Percentiles rank a stretch among this genome's conserved stretches.
Conservation (phyloP, 2,888 invertebrate genomes). For the Phaonia tiefii region DNA sequence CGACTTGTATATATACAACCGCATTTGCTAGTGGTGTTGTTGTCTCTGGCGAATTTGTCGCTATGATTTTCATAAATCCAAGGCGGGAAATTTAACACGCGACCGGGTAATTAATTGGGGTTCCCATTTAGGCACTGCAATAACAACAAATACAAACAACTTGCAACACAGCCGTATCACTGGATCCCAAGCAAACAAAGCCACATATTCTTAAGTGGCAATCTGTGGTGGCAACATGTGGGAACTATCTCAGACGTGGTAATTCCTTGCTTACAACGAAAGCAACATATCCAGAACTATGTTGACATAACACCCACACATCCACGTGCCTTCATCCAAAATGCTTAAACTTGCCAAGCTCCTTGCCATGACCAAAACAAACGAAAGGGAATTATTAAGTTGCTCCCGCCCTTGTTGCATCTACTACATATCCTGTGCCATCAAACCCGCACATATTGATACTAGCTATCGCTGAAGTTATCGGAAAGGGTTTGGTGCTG, state of each 20-base stretch:
- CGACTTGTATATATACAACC: no score
- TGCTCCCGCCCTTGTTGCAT: not conserved
- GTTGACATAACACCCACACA: conserved; percentile 16
- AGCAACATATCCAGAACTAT: not conserved
- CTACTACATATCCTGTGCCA: not conserved
- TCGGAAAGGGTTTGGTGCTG: no score
- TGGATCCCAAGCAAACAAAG: no score
- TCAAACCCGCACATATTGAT: not conserved
- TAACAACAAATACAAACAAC: not conserved
- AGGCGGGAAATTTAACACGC: conserved; percentile 76
- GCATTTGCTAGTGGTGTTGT: no score
- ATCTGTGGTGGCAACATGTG: conserved; percentile 33
- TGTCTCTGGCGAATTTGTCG: conserved; percentile 56
- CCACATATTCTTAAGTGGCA: no score
- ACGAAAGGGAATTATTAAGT: not conserved
- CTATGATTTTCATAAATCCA: conserved; percentile 72
- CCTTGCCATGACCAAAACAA: no score
- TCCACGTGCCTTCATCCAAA: not conserved
- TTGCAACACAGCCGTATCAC: not conserved
- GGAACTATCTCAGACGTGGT: conserved; percentile 28
- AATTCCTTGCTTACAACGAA: conserved; percentile 49
- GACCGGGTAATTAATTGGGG: conserved; percentile 64
- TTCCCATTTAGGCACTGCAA: not conserved
- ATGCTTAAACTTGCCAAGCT: not conserved
- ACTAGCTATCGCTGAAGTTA: no score